Percentiles rank a stretch among this genome's conserved stretches.
Conservation (phyloP, 2,797 vertebrate species). For the Rhadinocentrus ornatus region DNA sequence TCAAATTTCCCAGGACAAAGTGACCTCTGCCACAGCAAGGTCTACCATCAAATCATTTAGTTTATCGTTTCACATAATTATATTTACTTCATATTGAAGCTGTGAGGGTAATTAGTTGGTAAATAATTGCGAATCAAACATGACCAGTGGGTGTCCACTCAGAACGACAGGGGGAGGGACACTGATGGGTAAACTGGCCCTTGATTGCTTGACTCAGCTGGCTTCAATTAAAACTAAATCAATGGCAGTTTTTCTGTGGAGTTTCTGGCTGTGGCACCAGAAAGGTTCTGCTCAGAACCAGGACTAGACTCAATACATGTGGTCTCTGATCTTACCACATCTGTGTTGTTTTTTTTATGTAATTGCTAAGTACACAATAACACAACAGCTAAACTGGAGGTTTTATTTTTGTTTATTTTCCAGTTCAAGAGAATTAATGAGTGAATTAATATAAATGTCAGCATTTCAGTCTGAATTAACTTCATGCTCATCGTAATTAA, state of each 20-base stretch:
- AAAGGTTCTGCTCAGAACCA: neutral
- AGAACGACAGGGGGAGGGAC: conserved; percentile 36
- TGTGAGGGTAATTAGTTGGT: conserved; percentile 63
- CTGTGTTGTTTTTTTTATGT: neutral
- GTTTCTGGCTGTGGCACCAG: conserved; percentile 14
- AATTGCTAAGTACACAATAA: neutral
- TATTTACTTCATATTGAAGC: conserved; percentile 33
- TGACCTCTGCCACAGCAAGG: conserved; percentile 4
- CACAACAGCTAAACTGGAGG: neutral
- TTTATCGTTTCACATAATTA: conserved; percentile 46
- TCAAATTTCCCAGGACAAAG: conserved; percentile 12
- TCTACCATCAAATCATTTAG: conserved; percentile 34
- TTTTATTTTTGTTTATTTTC: neutral
- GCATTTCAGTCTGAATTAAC: conserved; percentile 13
- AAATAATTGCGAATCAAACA: conserved; percentile 69
- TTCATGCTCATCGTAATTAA: conserved; percentile 12
- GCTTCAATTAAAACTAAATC: conserved; percentile 56
- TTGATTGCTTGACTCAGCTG: conserved; percentile 57
- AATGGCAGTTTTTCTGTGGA: conserved; percentile 15
- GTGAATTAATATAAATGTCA: conserved; percentile 21
- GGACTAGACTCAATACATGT: neutral
- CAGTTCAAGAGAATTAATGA: conserved; percentile 12
- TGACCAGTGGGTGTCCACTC: conserved; percentile 51
- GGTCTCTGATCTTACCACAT: neutral
- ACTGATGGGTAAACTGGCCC: conserved; percentile 66